Conservation (phyloP, 2,113 vertebrate species). For the Picathartes gymnocephalus region DNA sequence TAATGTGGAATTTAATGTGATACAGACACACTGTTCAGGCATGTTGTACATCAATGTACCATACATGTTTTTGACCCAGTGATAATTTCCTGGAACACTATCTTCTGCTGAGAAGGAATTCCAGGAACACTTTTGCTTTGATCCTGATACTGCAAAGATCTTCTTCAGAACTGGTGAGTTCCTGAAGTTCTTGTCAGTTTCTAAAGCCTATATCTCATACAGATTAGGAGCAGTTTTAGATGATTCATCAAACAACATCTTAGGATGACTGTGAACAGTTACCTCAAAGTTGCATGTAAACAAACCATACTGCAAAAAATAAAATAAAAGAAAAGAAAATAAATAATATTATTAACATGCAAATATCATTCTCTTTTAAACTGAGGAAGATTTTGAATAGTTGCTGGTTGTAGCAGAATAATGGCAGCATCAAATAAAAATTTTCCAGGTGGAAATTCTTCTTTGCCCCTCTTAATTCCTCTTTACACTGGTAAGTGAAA, state of each 20-base stretch:
- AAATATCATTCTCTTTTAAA: background rate
- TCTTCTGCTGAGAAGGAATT: background rate
- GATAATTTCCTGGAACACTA: background rate
- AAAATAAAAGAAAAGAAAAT: background rate
- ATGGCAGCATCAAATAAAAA: background rate
- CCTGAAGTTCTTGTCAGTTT: background rate
- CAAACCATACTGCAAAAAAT: background rate
- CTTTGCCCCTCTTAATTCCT: background rate
- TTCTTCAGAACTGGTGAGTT: background rate
- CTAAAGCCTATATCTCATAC: background rate
- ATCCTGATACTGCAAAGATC: background rate
- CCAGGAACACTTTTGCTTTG: background rate
- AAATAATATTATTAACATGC: background rate
- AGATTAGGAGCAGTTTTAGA: background rate
- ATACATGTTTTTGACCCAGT: background rate
- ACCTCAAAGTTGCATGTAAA: background rate
- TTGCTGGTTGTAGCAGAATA: background rate
- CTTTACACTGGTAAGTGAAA: background rate
- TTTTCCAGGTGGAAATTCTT: background rate
- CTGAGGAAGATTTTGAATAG: background rate
- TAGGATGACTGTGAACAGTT: background rate
- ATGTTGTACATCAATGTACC: background rate
- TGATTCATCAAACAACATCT: background rate
- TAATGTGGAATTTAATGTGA: background rate
- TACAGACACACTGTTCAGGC: background rate